A percentile compares a stretch with the other conserved stretches of the same genome.
Conservation (phyloP, 2,888 invertebrate species). For the Noctua comes region DNA sequence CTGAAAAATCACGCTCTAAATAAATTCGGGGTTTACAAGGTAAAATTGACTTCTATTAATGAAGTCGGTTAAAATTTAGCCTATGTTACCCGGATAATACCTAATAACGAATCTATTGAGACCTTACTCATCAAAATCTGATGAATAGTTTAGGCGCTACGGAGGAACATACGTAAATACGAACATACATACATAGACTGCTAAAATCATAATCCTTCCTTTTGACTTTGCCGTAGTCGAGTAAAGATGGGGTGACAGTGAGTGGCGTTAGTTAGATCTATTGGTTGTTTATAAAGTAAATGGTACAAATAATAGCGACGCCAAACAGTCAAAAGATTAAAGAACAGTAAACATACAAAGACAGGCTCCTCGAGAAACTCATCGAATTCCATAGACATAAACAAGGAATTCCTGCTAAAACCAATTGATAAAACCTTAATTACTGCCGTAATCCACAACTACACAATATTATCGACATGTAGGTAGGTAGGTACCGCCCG, state of each 20-base stretch:
- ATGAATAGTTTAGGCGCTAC: too few species aligned
- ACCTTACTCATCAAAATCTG: too few species aligned
- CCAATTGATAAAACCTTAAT: neutral
- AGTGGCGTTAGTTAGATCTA: neutral
- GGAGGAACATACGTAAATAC: too few species aligned
- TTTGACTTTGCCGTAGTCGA: too few species aligned
- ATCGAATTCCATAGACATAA: neutral
- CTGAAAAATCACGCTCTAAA: too few species aligned
- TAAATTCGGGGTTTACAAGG: too few species aligned
- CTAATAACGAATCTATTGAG: too few species aligned
- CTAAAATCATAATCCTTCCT: too few species aligned
- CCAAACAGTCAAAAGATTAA: neutral
- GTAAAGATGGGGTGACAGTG: neutral
- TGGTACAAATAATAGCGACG: neutral
- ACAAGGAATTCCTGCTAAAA: constrained; percentile 1
- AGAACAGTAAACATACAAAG: constrained; percentile 1
- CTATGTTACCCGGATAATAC: too few species aligned
- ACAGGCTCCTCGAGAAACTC: neutral
- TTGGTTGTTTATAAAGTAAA: neutral
- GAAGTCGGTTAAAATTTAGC: too few species aligned
- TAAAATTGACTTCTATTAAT: too few species aligned
- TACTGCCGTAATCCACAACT: neutral
- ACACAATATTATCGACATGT: constrained; percentile 3
- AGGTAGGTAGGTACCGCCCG: neutral
- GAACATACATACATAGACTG: too few species aligned